Evolutionary conservation across 2,797 vertebrate genomes (phyloP).

Genomic region (Cossypha polioptera): DNA sequence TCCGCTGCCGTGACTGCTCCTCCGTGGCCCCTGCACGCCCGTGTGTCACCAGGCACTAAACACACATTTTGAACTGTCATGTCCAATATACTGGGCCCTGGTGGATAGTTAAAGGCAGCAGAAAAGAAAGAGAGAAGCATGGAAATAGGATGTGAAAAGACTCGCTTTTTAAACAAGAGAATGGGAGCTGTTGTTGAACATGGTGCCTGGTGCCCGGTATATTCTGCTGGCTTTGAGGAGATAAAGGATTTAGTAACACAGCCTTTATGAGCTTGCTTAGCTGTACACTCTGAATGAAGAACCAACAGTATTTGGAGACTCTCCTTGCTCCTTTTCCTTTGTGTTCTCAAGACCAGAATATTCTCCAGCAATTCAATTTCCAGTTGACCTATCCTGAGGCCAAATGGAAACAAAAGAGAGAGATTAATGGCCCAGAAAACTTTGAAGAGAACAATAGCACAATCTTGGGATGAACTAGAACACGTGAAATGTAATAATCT

Average conservation of each 20-base stretch:
- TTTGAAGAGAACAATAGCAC: constrained; percentile 50
- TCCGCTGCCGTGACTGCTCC: not conserved
- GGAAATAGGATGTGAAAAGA: not conserved
- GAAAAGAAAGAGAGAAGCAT: not conserved
- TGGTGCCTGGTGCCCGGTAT: not conserved
- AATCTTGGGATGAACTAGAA: constrained; percentile 26
- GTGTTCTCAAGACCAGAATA: constrained; percentile 11
- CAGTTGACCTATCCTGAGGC: constrained; percentile 49
- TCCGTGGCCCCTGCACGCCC: not conserved
- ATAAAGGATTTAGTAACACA: constrained; percentile 22
- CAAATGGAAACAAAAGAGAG: constrained; percentile 50
- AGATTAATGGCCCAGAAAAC: constrained; percentile 40
- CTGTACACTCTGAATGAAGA: not conserved
- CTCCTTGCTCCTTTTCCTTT: not conserved
- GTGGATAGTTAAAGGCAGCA: constrained; percentile 36
- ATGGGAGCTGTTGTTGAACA: not conserved
- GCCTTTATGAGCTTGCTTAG: not conserved
- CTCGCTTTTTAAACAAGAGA: not conserved
- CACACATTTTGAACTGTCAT: constrained; percentile 22
- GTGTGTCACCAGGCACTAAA: constrained; percentile 28
- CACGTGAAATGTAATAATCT: not conserved
- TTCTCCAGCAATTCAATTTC: constrained; percentile 20
- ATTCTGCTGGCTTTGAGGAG: not conserved
- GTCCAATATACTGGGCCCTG: not conserved
- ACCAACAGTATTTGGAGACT: not conserved